Percentiles rank a stretch among this genome's conserved stretches.
Evolutionary conservation across 1,140 invertebrate species (phyloP).

Genomic region (Metaphire vulgaris): DNA sequence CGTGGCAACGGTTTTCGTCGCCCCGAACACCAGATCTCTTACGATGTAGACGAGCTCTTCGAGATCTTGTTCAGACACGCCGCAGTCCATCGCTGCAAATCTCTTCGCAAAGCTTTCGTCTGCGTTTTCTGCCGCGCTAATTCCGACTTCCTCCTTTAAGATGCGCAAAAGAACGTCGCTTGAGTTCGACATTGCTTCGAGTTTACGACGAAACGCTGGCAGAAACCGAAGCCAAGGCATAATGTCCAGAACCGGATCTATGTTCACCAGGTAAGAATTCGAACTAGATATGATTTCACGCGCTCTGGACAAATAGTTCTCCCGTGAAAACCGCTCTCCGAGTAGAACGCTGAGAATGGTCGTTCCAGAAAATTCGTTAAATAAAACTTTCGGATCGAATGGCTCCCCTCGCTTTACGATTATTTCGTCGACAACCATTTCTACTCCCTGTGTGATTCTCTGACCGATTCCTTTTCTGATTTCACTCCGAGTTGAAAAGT

Average conservation of each 20-base stretch:
- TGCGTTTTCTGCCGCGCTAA: not conserved
- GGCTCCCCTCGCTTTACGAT: not conserved
- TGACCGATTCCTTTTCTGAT: not conserved
- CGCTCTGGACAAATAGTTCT: not conserved
- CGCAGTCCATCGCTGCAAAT: not conserved
- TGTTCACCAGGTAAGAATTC: not conserved
- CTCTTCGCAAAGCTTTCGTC: not conserved
- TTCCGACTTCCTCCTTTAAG: not conserved
- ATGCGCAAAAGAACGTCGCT: not conserved
- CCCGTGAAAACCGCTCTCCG: not conserved
- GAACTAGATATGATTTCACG: not conserved
- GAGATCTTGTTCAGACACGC: not conserved
- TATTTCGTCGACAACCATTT: not conserved
- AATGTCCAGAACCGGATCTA: not conserved
- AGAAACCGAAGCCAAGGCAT: not conserved
- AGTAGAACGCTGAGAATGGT: slow-evolving; percentile 1
- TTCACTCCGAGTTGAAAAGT: not conserved
- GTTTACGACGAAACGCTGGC: not conserved
- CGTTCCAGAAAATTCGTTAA: not conserved
- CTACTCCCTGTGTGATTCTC: not conserved
- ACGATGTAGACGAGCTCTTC: not conserved
- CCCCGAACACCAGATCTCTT: not conserved
- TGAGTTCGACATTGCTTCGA: not conserved
- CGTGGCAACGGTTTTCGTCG: not conserved
- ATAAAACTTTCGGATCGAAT: not conserved